Evolutionary conservation across 1,140 invertebrate genomes (phyloP), one percentile per base, ranked within the genome.

Genomic region (Ips nitidus): DNA sequence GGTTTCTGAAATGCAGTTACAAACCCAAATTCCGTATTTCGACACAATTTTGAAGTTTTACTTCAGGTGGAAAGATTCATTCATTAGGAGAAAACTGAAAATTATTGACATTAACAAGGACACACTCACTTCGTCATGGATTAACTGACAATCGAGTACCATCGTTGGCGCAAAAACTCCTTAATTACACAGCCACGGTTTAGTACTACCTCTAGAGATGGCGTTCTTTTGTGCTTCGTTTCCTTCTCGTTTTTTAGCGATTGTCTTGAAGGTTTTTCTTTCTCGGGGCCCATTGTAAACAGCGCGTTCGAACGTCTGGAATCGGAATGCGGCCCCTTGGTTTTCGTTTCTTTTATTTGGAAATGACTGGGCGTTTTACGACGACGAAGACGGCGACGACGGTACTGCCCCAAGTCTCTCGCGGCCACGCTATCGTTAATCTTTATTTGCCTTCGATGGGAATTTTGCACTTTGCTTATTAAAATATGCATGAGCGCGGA

Each of bases 261-360:
- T 56, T 56, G 53, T 56, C 53, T 56, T 38, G 53, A 56, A 36
- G 22, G 53, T 56, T 56, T 56, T 56, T 56, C 53, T 56, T 56
- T 56, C 53, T 56, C 53, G 53, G 53, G 53, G 53, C 53, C 53
- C 53, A 56, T 56, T 56, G 53, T 56, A 56, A 56, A 56, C 53
- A 56, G 38, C 53, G n/a, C 53, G 37, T 37, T 56, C 53, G 53
- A n/a, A 56, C 37, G 53, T 56, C 53, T 56, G 53, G 53, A 56
- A 56, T 56, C 37, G 53, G 53, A 56, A 56, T 56, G 53, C 38
- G 3, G 53, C 53, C 53, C 38, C 53, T 56, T 56, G 22, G 6
- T 7, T 38, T 56, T 38, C 7, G 7, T 36, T 56, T 56, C 53
- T 56, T 56, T 56, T 56, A 56, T 56, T 56, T 56, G 53, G 53